Percentiles rank a stretch among this genome's conserved stretches.
phyloP scores from a whole-genome alignment of 1,140 invertebrate genomes.

The Drosophila kepulauana region DNA sequence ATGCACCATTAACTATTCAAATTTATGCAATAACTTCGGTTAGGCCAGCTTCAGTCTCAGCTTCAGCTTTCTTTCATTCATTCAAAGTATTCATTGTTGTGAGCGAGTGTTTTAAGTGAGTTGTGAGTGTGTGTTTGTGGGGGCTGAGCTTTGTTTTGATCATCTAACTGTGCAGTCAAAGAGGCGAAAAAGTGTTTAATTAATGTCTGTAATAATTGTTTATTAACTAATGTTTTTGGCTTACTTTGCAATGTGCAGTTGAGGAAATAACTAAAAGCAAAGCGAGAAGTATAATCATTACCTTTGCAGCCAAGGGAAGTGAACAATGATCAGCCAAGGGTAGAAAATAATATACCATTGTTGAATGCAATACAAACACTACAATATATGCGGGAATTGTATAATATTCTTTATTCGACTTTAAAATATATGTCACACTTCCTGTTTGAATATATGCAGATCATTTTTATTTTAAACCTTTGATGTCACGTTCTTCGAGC shows the following conservation, averaged over 20 bases:
- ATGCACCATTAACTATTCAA: constrained; percentile 71
- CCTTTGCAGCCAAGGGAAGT: background rate
- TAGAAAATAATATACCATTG: no score
- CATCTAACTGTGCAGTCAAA: background rate
- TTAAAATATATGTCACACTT: no score
- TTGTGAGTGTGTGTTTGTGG: background rate
- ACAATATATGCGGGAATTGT: no score
- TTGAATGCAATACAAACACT: no score
- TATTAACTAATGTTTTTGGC: constrained; percentile 1
- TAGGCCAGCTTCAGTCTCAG: constrained; percentile 3
- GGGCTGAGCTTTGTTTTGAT: background rate
- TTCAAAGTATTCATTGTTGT: constrained; percentile 13
- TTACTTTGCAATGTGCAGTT: background rate
- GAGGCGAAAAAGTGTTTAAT: constrained; percentile 3
- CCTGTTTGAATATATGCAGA: background rate
- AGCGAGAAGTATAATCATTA: background rate
- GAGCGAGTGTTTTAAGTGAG: background rate
- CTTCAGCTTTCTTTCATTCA: constrained; percentile 53
- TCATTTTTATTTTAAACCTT: constrained; percentile 1
- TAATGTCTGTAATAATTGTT: background rate
- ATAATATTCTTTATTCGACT: no score
- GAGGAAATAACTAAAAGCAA: background rate
- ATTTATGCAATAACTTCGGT: constrained; percentile 64
- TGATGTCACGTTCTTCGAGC: background rate
- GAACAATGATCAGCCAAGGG: no score